phyloP scores from a whole-genome alignment of 2,113 vertebrate genomes.

The Tringa solitaria region DNA sequence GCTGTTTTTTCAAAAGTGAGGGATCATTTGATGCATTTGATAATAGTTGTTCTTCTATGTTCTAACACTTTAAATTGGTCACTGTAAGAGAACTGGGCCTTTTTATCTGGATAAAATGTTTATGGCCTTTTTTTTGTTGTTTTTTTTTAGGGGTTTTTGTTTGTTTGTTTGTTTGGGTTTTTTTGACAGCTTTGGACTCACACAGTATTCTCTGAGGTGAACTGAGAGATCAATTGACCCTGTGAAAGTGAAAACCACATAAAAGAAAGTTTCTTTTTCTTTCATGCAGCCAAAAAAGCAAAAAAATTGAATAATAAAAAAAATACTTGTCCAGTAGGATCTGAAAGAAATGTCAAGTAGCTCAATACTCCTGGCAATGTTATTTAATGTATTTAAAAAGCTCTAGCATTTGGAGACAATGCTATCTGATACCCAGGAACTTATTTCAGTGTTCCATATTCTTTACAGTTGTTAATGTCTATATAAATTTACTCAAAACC shows the following conservation, averaged over 20 bases:
- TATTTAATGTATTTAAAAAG: neutral
- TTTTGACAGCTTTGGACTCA: neutral
- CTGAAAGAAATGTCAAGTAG: neutral
- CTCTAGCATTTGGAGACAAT: neutral
- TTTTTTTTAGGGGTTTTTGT: neutral
- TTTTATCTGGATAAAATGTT: neutral
- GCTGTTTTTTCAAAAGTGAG: neutral
- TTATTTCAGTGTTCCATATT: neutral
- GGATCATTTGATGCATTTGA: neutral
- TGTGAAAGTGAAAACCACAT: neutral
- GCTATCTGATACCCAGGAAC: neutral
- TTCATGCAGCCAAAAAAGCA: neutral
- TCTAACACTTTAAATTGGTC: neutral
- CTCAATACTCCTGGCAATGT: neutral
- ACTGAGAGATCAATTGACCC: neutral
- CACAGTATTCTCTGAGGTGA: neutral
- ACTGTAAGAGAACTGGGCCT: neutral
- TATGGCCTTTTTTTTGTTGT: neutral
- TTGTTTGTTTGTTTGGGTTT: neutral
- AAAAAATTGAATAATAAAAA: neutral
- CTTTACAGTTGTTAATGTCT: neutral
- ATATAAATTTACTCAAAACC: neutral
- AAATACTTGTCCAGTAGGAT: neutral
- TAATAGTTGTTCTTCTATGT: neutral
- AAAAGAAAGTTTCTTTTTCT: neutral